Percentiles rank a stretch among this genome's conserved stretches.
Conservation (phyloP, 1,140 invertebrate species). For the Episyrphus balteatus region DNA sequence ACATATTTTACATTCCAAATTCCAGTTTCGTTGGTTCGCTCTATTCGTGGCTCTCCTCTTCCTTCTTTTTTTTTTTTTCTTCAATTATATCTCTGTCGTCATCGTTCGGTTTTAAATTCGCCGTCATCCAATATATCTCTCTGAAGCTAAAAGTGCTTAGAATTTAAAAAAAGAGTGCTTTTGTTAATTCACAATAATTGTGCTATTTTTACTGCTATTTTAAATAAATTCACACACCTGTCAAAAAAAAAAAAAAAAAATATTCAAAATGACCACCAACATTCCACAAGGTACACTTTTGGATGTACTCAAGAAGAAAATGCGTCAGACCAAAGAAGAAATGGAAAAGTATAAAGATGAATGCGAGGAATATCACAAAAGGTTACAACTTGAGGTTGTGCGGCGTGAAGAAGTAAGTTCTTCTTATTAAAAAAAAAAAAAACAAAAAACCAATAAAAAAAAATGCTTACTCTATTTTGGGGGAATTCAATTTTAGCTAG, state of each 20-base stretch:
- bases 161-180: not conserved
- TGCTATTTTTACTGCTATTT: constrained; percentile 36
- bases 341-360: constrained; percentile 96
- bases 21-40: constrained; percentile 12
- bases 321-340: constrained; percentile 95
- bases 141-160: not conserved
- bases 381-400: constrained; percentile 79
- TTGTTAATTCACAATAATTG: constrained; percentile 34
- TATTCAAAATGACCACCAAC: constrained; percentile 68
- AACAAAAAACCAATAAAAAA: not conserved
- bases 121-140: not conserved
- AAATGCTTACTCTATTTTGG: too few species aligned
- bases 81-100: not conserved
- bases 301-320: constrained; percentile 98
- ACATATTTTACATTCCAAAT: constrained; percentile 19
- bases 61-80: not conserved
- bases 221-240: constrained; percentile 4
- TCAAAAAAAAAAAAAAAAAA: constrained; percentile 35
- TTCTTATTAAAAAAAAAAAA: not conserved
- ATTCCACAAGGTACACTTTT: constrained; percentile 77
- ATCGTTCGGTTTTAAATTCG: not conserved
- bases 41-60: too few species aligned
- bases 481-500: too few species aligned
- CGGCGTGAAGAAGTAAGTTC: constrained; percentile 87
- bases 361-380: constrained; percentile 83